A percentile compares a stretch with the other conserved stretches of the same genome.
phyloP scores from a whole-genome alignment of 2,888 invertebrate genomes.

The Dryobota labecula region DNA sequence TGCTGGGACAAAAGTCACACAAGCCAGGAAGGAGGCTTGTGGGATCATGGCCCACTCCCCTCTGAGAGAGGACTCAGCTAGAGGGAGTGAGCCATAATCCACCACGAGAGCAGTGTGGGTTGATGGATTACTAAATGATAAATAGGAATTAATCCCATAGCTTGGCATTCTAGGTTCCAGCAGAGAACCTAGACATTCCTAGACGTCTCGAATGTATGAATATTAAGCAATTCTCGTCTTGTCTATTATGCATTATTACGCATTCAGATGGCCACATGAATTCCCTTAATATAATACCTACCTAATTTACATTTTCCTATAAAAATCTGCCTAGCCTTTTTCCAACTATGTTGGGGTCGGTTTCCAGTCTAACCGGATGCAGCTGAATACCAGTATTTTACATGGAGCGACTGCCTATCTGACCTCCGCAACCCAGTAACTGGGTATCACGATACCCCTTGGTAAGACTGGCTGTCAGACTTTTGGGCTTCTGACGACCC shows the following conservation, averaged over 20 bases:
- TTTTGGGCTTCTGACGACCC: too few relatives aligned
- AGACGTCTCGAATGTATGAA: slow-evolving; percentile 30
- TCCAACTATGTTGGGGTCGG: too few relatives aligned
- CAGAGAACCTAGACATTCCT: slow-evolving; percentile 29
- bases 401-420: too few relatives aligned
- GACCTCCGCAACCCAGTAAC: too few relatives aligned
- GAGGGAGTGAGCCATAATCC: neutral
- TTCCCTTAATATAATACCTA: slow-evolving; percentile 14
- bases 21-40: too few relatives aligned
- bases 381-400: too few relatives aligned
- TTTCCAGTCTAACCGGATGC: too few relatives aligned
- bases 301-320: slow-evolving; percentile 11
- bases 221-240: slow-evolving; percentile 23
- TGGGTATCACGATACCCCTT: too few relatives aligned
- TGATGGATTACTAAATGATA: neutral
- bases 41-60: too few relatives aligned
- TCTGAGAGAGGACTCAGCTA: too few relatives aligned
- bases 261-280: slow-evolving; percentile 29
- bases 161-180: slow-evolving; percentile 20
- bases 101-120: neutral
- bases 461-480: too few relatives aligned
- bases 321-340: too few relatives aligned
- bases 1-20: neutral
- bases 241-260: slow-evolving; percentile 23
- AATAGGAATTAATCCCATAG: slow-evolving; percentile 3